A percentile compares a stretch with the other conserved stretches of the same genome.
These are phyloP conservation scores for Ganaspis sp. DNA, from an alignment of 1,140 invertebrate genomes.

Conservation along the genomic window DNA sequence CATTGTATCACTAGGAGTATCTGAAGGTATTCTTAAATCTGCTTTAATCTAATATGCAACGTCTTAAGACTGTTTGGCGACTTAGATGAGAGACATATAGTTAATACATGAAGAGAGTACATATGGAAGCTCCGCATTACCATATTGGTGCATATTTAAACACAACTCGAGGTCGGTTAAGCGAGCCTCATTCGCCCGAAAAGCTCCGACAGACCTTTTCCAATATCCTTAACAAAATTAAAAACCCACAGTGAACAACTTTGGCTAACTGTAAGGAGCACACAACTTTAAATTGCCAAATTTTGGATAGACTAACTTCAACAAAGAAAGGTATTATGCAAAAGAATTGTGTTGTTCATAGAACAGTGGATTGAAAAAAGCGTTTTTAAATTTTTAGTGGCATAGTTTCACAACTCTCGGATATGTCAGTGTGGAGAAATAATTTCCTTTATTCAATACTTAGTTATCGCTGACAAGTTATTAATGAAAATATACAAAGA, in stretches of 20 bases:
- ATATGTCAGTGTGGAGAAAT: no score
- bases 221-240: slow-evolving; percentile 46
- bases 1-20: slow-evolving; percentile 63
- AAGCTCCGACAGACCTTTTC: slow-evolving; percentile 51
- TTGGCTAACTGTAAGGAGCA: slow-evolving; percentile 27
- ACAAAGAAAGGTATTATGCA: slow-evolving; percentile 53
- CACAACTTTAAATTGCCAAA: slow-evolving; percentile 63
- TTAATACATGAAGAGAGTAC: slow-evolving; percentile 53
- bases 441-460: no score
- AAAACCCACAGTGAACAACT: slow-evolving; percentile 39
- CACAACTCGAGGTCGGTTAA: slow-evolving; percentile 45
- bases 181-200: slow-evolving; percentile 67
- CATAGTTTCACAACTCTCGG: no score
- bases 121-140: slow-evolving; percentile 56
- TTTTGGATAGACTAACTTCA: slow-evolving; percentile 66
- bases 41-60: slow-evolving; percentile 68
- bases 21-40: slow-evolving; percentile 73
- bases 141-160: slow-evolving; percentile 66
- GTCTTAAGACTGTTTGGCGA: slow-evolving; percentile 73
- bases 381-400: no score
- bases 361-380: no score
- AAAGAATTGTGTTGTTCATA: neutral
- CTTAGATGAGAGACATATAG: slow-evolving; percentile 64
- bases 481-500: no score
- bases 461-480: no score